These are phyloP conservation scores for Melikaiella ostensackeni DNA, from an alignment of 2,888 invertebrate species.

Conservation along the genomic window DNA sequence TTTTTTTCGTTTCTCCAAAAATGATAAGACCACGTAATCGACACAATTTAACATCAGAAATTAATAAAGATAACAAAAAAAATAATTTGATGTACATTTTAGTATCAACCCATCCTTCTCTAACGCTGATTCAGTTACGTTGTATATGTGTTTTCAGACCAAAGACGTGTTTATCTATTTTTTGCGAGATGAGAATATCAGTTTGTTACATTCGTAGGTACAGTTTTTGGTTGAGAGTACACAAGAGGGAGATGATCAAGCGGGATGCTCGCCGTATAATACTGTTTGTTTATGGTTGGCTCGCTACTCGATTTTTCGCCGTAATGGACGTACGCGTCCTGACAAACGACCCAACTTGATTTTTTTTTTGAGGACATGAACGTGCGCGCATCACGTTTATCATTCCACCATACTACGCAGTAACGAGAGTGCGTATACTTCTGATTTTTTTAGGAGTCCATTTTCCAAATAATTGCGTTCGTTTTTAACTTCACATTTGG, in stretches of 20 bases:
- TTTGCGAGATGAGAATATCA: constrained; percentile 55
- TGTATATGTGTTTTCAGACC: not conserved
- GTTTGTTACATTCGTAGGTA: constrained; percentile 55
- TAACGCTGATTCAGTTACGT: constrained; percentile 4
- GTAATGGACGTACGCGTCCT: constrained; percentile 71
- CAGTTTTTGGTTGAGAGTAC: constrained; percentile 52
- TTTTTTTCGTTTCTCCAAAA: too few species aligned
- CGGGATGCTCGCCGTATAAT: constrained; percentile 66
- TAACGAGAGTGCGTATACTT: constrained; percentile 16
- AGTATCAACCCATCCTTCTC: not conserved
- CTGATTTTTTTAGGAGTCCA: constrained; percentile 24
- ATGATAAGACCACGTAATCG: too few species aligned
- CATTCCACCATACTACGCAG: constrained; percentile 18
- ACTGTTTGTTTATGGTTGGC: constrained; percentile 74
- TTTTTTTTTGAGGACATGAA: constrained; percentile 55
- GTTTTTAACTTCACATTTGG: constrained; percentile 19
- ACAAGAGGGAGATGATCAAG: constrained; percentile 60
- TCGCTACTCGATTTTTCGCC: constrained; percentile 73
- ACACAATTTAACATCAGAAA: too few species aligned
- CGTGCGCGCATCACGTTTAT: constrained; percentile 42
- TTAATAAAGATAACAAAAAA: too few species aligned
- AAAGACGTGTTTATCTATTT: constrained; percentile 11
- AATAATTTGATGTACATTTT: too few species aligned
- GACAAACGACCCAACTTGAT: constrained; percentile 67
- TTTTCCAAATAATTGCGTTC: constrained; percentile 28